Evolutionary conservation across 2,797 vertebrate species (phyloP).

Genomic region (Graptemys geographica): DNA sequence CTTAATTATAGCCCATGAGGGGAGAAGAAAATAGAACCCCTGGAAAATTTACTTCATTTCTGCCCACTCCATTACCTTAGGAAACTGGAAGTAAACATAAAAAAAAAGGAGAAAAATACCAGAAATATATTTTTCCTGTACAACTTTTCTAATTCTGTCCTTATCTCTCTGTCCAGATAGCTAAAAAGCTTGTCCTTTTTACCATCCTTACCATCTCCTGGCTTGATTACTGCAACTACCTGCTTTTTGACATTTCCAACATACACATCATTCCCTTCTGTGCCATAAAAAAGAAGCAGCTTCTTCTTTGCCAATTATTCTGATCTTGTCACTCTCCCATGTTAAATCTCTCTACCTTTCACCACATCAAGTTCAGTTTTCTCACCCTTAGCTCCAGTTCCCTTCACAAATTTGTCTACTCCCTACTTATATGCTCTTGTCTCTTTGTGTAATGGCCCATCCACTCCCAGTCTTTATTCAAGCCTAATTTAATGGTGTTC

Average conservation of each 20-base stretch:
- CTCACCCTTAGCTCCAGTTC: neutral
- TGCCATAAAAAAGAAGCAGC: neutral
- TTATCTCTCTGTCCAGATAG: neutral
- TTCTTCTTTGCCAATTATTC: neutral
- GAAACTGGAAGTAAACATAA: neutral
- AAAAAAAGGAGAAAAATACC: neutral
- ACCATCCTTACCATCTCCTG: neutral
- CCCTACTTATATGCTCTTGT: neutral
- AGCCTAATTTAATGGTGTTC: too few relatives aligned
- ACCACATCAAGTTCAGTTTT: neutral
- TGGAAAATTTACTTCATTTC: neutral
- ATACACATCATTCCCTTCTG: neutral
- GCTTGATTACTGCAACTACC: neutral
- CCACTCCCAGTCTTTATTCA: too few relatives aligned
- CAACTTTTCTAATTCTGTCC: neutral
- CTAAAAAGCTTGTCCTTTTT: neutral
- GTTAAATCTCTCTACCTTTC: neutral
- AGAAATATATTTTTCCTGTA: neutral
- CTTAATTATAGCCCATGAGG: neutral
- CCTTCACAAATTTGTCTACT: neutral
- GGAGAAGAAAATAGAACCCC: neutral
- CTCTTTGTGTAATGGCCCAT: neutral
- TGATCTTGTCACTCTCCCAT: neutral
- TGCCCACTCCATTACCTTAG: neutral
- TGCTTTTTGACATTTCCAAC: neutral